Evolutionary conservation across 2,113 vertebrate genomes (phyloP).

Genomic region (Struthidea cinerea): DNA sequence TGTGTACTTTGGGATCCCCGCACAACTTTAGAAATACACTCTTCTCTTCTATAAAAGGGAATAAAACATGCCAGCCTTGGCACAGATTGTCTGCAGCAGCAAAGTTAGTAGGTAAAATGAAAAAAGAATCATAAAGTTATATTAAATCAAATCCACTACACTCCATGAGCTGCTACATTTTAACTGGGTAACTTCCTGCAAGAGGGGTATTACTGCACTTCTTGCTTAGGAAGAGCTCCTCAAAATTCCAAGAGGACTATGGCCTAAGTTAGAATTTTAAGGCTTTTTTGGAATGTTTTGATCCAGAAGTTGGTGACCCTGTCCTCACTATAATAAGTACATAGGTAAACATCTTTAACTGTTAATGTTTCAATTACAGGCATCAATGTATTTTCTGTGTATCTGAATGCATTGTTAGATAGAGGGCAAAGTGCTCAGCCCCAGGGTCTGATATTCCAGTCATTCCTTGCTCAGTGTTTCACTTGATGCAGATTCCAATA

Average conservation of each 20-base stretch:
- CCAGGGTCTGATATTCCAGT: background rate
- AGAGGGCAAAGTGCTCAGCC: background rate
- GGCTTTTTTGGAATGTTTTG: background rate
- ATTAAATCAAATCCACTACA: background rate
- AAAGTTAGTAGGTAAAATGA: background rate
- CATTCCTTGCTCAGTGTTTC: background rate
- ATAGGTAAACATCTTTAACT: background rate
- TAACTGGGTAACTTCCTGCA: background rate
- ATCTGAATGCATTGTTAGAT: background rate
- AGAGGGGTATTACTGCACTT: background rate
- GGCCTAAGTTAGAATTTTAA: background rate
- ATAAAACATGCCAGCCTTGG: constrained; percentile 9
- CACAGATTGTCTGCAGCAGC: background rate
- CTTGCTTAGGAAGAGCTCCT: background rate
- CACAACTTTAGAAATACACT: background rate
- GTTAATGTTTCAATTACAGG: background rate
- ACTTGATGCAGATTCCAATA: background rate
- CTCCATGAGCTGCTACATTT: background rate
- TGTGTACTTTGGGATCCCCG: background rate
- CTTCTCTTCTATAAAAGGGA: background rate
- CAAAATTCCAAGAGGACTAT: background rate
- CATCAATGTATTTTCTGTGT: background rate
- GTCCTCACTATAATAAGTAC: background rate
- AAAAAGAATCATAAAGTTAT: background rate
- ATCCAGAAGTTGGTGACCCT: background rate